Base-by-base conservation (phyloP, 1,140 invertebrate genomes). In the Acyrthosiphon pisum region DNA sequence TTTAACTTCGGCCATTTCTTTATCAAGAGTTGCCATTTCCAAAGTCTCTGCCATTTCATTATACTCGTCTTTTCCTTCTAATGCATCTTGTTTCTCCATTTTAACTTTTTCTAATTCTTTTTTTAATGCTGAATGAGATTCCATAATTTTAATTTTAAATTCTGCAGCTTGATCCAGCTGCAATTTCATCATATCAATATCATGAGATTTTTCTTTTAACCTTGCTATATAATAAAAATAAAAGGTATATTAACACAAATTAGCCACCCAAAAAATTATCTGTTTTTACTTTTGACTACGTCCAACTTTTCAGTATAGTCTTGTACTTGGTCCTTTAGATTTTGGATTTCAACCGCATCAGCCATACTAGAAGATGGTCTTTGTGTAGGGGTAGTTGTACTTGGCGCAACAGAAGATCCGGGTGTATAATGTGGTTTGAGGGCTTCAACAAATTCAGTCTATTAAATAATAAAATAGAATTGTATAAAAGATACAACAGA, bases 1-100 rank as follows among this genome's bases (percentile, higher is more conserved):
- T 95, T 99, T 98, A 94, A 99, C 99, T 95, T 99, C 99, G 0
- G 99, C 99, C 99, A 99, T 99, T 96, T 99, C 99, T 95, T 99
- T 99, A 95, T 99, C 99, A 0, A 99, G 96, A 0, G 99, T 99
- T 0, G 99, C 98, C 97, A 99, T 98, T 96, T 99, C 99, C 0
- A 99, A 97, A 11, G 98, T 98, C 95, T 99, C 99, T 26, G 97
- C 96, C 6, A 99, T 95, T 95, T 99, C 98, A 0, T 97, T 96
- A 96, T 99, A 99, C 95, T 99, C 99, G 93, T 99, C 98, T 94
- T 97, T 97, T 1, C 97, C 98, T 94, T 98, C 98, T 87, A 98
- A 96, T 3, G 98, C 97, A 94, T 99, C 98, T 94, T 98, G 97
- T 0, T 97, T 96, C 95, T 99, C 98, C 95, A 98, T 96, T 94